These are phyloP conservation scores for Neopipo cinnamomea DNA, from an alignment of 2,113 vertebrate species.

Conservation along the genomic window DNA sequence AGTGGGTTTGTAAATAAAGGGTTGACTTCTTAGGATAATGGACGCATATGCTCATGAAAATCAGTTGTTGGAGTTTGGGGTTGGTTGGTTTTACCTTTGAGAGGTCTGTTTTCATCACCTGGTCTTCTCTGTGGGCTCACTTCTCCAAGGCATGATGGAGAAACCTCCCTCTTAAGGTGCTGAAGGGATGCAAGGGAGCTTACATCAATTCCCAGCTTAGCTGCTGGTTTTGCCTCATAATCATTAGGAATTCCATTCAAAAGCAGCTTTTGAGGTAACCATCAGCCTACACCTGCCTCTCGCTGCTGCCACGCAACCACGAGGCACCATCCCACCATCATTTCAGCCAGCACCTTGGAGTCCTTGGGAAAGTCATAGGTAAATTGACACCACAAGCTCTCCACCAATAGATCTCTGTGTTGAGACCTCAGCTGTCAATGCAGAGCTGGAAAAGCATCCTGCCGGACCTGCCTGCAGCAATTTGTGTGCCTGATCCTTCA, in stretches of 20 bases:
- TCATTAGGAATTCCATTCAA: not conserved
- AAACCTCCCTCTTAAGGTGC: not conserved
- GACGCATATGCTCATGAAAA: not conserved
- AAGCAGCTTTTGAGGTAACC: not conserved
- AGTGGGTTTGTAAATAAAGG: not conserved
- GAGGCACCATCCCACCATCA: fast-evolving
- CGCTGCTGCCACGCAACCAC: not conserved
- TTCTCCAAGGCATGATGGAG: not conserved
- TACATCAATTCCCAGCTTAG: not conserved
- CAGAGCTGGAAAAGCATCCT: not conserved
- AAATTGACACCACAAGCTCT: not conserved
- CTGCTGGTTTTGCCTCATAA: not conserved
- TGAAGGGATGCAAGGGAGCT: not conserved
- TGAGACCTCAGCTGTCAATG: fast-evolving
- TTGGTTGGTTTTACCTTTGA: not conserved
- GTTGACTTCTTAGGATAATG: not conserved
- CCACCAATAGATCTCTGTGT: not conserved
- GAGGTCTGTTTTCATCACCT: not conserved
- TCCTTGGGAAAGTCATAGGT: not conserved
- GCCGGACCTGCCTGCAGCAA: not conserved
- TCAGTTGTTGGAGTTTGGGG: fast-evolving
- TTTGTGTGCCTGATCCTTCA: not conserved
- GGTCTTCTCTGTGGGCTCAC: too few species aligned
- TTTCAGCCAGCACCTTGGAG: not conserved
- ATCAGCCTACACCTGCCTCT: not conserved